Conservation (phyloP, 1,140 invertebrate genomes). For the Cryptotermes secundus region DNA sequence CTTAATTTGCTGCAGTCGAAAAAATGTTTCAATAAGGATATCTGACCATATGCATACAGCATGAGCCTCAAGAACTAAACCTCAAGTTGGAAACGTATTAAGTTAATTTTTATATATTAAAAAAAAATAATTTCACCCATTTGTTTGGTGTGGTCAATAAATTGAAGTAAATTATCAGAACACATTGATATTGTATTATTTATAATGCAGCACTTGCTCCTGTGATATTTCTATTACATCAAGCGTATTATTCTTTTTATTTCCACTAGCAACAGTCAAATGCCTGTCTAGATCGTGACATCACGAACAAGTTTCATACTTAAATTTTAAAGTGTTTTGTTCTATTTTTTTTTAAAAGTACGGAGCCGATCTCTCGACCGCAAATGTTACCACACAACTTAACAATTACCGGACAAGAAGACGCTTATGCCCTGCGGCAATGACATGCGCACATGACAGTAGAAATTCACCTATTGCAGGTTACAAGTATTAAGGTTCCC, state of each 20-base stretch:
- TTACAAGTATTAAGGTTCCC: no score
- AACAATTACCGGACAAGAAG: neutral
- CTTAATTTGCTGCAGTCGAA: neutral
- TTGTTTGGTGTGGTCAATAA: neutral
- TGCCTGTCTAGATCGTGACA: neutral
- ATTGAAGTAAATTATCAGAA: neutral
- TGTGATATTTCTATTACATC: neutral
- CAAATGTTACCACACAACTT: conserved; percentile 10
- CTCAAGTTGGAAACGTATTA: neutral
- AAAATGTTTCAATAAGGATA: neutral
- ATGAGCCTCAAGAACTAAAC: neutral
- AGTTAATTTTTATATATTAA: neutral
- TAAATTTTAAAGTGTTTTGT: neutral
- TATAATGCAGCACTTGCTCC: neutral
- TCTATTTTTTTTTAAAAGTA: neutral
- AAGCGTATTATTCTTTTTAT: neutral
- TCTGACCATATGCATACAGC: neutral
- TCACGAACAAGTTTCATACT: conserved; percentile 2
- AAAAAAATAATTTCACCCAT: neutral
- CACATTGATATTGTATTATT: neutral
- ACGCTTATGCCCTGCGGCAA: neutral
- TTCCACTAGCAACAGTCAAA: neutral
- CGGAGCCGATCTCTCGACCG: neutral
- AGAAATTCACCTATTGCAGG: neutral
- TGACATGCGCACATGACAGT: neutral